Percentiles rank a stretch among this genome's conserved stretches.
Conservation (phyloP, 1,140 invertebrate species). For the Oryctes rhinoceros region DNA sequence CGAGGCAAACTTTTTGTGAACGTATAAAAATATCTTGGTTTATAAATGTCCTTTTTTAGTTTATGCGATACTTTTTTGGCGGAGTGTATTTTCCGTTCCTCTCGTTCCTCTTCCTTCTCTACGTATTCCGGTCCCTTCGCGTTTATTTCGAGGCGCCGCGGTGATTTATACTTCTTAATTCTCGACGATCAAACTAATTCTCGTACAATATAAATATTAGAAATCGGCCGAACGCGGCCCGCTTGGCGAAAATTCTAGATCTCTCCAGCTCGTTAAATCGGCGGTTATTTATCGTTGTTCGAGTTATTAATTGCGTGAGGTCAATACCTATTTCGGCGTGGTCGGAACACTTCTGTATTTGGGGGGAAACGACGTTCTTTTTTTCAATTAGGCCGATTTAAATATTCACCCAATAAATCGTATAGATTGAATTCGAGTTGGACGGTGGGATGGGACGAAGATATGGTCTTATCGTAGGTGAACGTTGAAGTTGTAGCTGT, state of each 20-base stretch:
- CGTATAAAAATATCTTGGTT: no score
- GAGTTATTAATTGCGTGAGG: slow-evolving; percentile 41
- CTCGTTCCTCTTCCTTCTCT: not conserved
- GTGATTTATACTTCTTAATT: slow-evolving; percentile 38
- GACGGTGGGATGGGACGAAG: no score
- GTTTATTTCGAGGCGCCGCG: no score
- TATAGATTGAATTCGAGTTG: no score
- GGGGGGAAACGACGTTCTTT: slow-evolving; percentile 9
- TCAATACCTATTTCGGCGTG: slow-evolving; percentile 45
- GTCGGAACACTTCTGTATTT: slow-evolving; percentile 51
- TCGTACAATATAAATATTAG: slow-evolving; percentile 23
- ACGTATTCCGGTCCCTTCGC: no score
- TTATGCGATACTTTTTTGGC: no score
- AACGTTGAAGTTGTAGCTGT: no score
- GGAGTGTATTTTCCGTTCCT: not conserved
- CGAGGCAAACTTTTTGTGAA: no score
- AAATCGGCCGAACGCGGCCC: not conserved
- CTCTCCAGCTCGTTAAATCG: slow-evolving; percentile 9
- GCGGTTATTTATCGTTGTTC: slow-evolving; percentile 18
- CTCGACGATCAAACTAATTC: not conserved
- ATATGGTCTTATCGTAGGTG: no score
- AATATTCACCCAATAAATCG: no score
- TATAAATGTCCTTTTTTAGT: no score
- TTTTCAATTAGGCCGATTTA: no score
- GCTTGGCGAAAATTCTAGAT: not conserved